phyloP scores from a whole-genome alignment of 2,113 vertebrate genomes.

The Barnardius zonarius region DNA sequence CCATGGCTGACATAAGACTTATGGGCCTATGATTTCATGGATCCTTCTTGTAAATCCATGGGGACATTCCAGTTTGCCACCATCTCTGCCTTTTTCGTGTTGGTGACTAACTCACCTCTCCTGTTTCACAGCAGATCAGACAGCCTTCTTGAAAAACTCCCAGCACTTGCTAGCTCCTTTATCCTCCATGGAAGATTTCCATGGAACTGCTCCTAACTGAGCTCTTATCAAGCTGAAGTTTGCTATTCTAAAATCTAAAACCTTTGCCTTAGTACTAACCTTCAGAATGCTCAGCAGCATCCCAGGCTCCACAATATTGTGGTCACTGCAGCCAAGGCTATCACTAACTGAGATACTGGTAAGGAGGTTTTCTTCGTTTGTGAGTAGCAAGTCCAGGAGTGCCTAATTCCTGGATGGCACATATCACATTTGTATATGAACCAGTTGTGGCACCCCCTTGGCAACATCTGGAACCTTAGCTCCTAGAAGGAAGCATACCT shows the following conservation, averaged over 20 bases:
- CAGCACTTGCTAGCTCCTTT: background rate
- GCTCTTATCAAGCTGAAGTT: background rate
- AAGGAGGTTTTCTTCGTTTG: background rate
- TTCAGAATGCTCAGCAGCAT: background rate
- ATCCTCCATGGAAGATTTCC: background rate
- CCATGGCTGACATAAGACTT: background rate
- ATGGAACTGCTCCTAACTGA: background rate
- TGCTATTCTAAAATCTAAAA: background rate
- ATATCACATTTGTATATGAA: background rate
- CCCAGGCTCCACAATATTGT: background rate
- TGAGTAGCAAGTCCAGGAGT: background rate
- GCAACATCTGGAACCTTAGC: background rate
- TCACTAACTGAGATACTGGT: background rate
- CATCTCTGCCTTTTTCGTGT: background rate
- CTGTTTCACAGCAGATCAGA: background rate
- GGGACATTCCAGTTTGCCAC: background rate
- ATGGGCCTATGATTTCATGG: background rate
- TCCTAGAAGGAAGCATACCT: background rate
- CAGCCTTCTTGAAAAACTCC: background rate
- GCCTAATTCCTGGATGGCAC: background rate
- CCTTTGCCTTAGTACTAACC: background rate
- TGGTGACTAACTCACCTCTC: background rate
- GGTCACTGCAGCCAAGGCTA: background rate
- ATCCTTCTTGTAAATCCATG: background rate
- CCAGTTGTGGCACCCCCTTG: background rate